These are phyloP conservation scores for Misgurnus anguillicaudatus DNA, from an alignment of 2,113 vertebrate species.

Conservation along the genomic window DNA sequence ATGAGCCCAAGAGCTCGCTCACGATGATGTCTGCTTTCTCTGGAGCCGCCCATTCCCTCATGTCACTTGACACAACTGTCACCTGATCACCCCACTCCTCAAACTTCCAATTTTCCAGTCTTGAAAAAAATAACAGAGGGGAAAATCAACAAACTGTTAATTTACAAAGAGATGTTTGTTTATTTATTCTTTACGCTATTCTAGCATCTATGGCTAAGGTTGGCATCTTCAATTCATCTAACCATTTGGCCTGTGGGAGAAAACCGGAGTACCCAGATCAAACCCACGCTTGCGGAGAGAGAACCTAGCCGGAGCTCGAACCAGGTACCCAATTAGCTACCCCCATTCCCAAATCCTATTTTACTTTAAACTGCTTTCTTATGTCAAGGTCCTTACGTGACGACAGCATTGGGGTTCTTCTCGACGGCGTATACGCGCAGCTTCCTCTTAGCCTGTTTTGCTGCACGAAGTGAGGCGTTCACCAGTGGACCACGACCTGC, in stretches of 20 bases:
- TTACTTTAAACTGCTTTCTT: background rate
- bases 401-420: slow-evolving; percentile 90
- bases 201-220: too few relatives aligned
- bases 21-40: slow-evolving; percentile 92
- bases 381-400: slow-evolving; percentile 79
- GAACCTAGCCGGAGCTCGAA: too few relatives aligned
- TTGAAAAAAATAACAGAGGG: slow-evolving; percentile 48
- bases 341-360: background rate
- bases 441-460: slow-evolving; percentile 82
- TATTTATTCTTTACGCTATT: too few relatives aligned
- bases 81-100: slow-evolving; percentile 95
- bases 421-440: slow-evolving; percentile 88
- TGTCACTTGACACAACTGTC: slow-evolving; percentile 88
- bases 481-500: slow-evolving; percentile 89
- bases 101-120: slow-evolving; percentile 90
- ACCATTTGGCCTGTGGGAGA: too few relatives aligned
- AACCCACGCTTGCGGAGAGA: too few relatives aligned
- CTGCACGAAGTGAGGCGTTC: slow-evolving; percentile 85
- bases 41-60: slow-evolving; percentile 88
- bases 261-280: too few relatives aligned
- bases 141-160: background rate
- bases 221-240: too few relatives aligned
- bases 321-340: background rate
- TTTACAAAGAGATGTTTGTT: background rate
- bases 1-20: slow-evolving; percentile 90